These are phyloP conservation scores for Trissolcus japonicus DNA, from an alignment of 2,888 invertebrate species.

Conservation along the genomic window DNA sequence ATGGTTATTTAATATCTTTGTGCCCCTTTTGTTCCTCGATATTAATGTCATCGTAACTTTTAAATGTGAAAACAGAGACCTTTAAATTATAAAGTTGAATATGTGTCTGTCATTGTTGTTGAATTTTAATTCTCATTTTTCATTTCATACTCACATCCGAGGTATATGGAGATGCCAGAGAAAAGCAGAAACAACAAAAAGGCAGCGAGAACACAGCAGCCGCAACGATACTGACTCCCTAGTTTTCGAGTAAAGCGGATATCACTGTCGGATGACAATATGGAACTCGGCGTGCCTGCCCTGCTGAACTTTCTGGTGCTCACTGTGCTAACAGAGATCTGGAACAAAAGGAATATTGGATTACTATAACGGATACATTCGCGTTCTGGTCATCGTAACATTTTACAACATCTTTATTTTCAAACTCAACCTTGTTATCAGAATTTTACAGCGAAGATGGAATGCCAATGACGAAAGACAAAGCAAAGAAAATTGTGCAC, in stretches of 20 bases:
- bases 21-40: conserved; percentile 15
- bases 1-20: conserved; percentile 9
- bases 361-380: too few species aligned
- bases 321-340: conserved; percentile 79
- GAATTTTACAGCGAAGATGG: too few species aligned
- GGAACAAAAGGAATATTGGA: conserved; percentile 58
- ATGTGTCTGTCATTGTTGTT: conserved; percentile 1
- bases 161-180: conserved; percentile 82
- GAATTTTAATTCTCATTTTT: background rate
- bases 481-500: too few species aligned
- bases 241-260: conserved; percentile 92
- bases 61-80: background rate
- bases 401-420: too few species aligned
- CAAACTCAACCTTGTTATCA: too few species aligned
- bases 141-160: conserved; percentile 80
- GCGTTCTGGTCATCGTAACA: too few species aligned
- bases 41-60: conserved; percentile 22
- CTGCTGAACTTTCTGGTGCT: conserved; percentile 78
- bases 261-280: conserved; percentile 91
- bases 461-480: too few species aligned
- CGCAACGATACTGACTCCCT: conserved; percentile 90
- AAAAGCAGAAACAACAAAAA: conserved; percentile 87
- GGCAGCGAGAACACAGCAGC: conserved; percentile 90
- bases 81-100: conserved; percentile 6
- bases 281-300: conserved; percentile 84